These are phyloP conservation scores for Lanistes nyassanus DNA, from an alignment of 1,140 invertebrate genomes.

Conservation along the genomic window DNA sequence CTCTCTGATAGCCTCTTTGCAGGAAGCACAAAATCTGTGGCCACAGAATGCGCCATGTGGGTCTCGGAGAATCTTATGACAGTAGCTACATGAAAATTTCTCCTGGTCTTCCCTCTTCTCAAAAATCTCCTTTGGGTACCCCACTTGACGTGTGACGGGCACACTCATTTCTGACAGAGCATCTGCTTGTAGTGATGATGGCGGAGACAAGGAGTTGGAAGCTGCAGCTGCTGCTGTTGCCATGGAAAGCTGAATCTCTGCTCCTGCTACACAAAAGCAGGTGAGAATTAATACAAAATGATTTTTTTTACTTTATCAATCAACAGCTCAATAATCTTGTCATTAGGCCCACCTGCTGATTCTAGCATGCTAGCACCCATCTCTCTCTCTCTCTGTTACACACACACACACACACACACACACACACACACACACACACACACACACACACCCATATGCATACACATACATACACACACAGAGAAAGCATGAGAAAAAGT, in stretches of 20 bases:
- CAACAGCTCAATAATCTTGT: too few relatives aligned
- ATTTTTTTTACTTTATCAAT: too few relatives aligned
- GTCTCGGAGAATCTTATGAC: conserved; percentile 69
- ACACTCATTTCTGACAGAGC: neutral
- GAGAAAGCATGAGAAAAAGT: conserved; percentile 11
- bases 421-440: neutral
- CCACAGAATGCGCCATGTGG: conserved; percentile 85
- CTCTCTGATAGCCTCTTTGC: conserved; percentile 75
- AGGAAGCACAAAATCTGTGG: conserved; percentile 83
- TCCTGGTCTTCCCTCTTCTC: conserved; percentile 15
- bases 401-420: too few relatives aligned
- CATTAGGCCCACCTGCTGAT: too few relatives aligned
- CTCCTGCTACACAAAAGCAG: neutral
- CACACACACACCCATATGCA: neutral
- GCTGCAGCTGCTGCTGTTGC: conserved; percentile 2
- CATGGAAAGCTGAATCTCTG: neutral
- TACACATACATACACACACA: neutral
- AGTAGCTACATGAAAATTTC: conserved; percentile 37
- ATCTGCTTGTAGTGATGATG: neutral
- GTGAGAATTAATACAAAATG: neutral
- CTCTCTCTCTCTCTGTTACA: too few relatives aligned
- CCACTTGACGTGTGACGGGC: neutral
- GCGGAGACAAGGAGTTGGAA: neutral
- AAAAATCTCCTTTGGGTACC: conserved; percentile 16
- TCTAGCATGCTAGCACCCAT: too few relatives aligned